Evolutionary conservation across 2,888 invertebrate species (phyloP), one percentile per base, ranked within the genome.

Genomic region (Exephanes ischioxanthus): DNA sequence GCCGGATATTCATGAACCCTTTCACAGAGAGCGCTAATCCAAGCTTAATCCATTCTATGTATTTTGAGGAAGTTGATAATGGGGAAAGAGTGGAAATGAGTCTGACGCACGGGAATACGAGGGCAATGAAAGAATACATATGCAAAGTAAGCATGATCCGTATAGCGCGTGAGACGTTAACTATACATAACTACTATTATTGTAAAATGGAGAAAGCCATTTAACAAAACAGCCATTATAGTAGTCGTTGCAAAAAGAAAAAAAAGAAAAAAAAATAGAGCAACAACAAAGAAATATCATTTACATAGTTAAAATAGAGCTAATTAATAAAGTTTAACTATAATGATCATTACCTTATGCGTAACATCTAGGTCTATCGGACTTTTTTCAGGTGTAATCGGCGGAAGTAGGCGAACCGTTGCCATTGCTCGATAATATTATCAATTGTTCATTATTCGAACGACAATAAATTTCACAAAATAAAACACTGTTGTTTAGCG

Each of bases 371-470:
- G 84, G 70, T 87, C 84, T 86, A 83, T 86, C 53, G 77, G 81
- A 61, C 75, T 83, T 82, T 85, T 87, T 86, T 88, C 86, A 88
- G 86, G 87, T 88, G 86, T 83, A 88, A 85, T 88, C 87, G 80
- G 86, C 80, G 84, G 86, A 87, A 88, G 87, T 85, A 88, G 87
- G 84, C 82, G 87, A 84, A 86, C 84, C 80, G 86, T 86, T 84
- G 87, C 86, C 86, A 88, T 88, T 78, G 83, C 80, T 83, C 79
- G 81, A 83, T 77, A 80, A 71, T 72, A 81, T 83, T 82, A 84
- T 80, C 55, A 86, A 87, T 88, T 86, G 86, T 87, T 85, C 83
- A 86, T 88, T 83, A 26, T 16, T 30, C 61, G 83, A 78, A 68
- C 70, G 83, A 80, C 48, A 77, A 83, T 86, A 77, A 82, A 83